Percentiles rank a stretch among this genome's conserved stretches.
phyloP scores from a whole-genome alignment of 2,113 vertebrate species.

The Agelaius tricolor region DNA sequence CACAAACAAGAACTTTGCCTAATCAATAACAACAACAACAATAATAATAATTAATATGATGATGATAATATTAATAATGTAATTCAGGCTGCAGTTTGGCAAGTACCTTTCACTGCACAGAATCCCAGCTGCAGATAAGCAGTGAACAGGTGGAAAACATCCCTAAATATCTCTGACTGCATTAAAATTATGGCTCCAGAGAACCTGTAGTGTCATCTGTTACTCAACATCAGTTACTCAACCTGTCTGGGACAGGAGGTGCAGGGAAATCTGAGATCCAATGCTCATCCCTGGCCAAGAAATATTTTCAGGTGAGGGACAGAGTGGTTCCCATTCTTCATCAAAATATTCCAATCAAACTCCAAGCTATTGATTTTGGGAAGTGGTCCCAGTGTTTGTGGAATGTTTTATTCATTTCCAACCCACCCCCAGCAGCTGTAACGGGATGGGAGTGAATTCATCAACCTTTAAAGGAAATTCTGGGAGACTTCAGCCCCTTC shows the following conservation, averaged over 20 bases:
- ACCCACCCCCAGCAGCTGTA: background rate
- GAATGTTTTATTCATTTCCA: background rate
- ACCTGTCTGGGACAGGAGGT: background rate
- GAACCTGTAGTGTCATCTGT: background rate
- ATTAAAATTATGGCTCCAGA: background rate
- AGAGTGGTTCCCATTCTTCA: background rate
- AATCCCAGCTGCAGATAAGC: background rate
- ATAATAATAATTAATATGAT: too few species aligned
- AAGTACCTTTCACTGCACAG: background rate
- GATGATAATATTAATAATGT: background rate
- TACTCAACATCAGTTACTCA: background rate
- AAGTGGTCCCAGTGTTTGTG: background rate
- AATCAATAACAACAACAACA: background rate
- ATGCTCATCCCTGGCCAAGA: background rate
- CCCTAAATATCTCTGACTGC: background rate
- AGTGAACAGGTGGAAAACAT: background rate
- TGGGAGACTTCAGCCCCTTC: background rate
- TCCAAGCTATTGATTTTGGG: background rate
- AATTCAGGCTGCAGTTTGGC: background rate
- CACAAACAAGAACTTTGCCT: background rate
- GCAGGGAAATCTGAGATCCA: background rate
- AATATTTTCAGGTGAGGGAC: background rate
- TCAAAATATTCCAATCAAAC: background rate
- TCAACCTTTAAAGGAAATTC: background rate
- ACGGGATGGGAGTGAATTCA: background rate